phyloP scores from a whole-genome alignment of 2,797 vertebrate species.

The Pogonophryne albipinna region DNA sequence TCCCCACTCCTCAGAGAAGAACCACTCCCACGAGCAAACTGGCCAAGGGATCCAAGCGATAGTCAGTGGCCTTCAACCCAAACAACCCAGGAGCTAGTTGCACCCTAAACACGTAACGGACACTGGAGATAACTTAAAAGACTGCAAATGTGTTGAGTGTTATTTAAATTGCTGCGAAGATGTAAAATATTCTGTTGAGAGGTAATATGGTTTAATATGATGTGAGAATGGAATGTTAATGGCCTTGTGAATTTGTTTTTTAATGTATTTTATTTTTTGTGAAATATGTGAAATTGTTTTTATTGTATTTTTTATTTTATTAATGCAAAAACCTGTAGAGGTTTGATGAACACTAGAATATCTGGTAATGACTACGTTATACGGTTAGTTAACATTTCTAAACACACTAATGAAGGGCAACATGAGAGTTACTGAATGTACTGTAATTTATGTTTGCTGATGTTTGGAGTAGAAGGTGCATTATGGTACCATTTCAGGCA shows the following conservation, averaged over 20 bases:
- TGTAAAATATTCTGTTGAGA: constrained; percentile 99
- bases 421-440: constrained; percentile 90
- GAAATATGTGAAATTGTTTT: constrained; percentile 89
- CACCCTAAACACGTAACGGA: constrained; percentile 66
- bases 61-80: constrained; percentile 83
- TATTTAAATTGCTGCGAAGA: constrained; percentile 93
- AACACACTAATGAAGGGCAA: constrained; percentile 87
- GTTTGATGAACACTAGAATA: constrained; percentile 81
- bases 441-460: constrained; percentile 89
- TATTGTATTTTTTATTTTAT: constrained; percentile 82
- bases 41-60: constrained; percentile 95
- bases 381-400: constrained; percentile 88
- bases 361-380: constrained; percentile 76
- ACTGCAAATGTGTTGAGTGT: constrained; percentile 83
- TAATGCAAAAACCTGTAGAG: constrained; percentile 87
- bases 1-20: constrained; percentile 95
- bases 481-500: constrained; percentile 81
- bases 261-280: constrained; percentile 93
- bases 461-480: constrained; percentile 80
- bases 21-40: constrained; percentile 90
- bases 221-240: constrained; percentile 92
- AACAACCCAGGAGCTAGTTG: constrained; percentile 60
- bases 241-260: constrained; percentile 95
- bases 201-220: constrained; percentile 94
- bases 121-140: constrained; percentile 84